Evolutionary conservation across 1,140 invertebrate species (phyloP).

Genomic region (Cydia pomonella): DNA sequence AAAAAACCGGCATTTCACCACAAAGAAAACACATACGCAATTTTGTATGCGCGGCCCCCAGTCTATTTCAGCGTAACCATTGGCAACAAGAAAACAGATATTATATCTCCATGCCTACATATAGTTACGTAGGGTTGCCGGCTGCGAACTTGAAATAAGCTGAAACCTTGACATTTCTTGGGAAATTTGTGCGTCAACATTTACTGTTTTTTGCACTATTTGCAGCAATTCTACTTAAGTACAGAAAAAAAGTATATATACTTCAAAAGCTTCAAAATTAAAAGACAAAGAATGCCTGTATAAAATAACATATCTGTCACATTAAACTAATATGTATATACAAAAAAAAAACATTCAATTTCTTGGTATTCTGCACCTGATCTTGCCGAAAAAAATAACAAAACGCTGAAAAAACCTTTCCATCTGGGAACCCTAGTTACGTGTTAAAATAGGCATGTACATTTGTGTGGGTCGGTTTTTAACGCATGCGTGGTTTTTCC

Average conservation of each 20-base stretch:
- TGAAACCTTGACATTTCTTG: not conserved
- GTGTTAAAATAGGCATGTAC: conserved; percentile 68
- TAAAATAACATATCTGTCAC: no score
- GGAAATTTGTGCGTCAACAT: no score
- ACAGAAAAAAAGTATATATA: no score
- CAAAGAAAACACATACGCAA: conserved; percentile 28
- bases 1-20: not conserved
- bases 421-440: conserved; percentile 35
- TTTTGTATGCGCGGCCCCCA: conserved; percentile 24
- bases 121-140: conserved; percentile 35
- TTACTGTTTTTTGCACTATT: no score
- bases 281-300: no score
- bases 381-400: not conserved
- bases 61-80: conserved; percentile 54
- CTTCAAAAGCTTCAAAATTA: no score
- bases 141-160: not conserved
- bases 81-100: conserved; percentile 71
- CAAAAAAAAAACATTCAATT: no score
- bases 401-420: not conserved
- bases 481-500: conserved; percentile 77
- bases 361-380: no score
- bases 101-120: conserved; percentile 55
- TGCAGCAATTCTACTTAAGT: no score
- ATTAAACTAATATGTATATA: no score
- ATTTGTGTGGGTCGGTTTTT: conserved; percentile 75